Evolutionary conservation across 2,797 vertebrate genomes (phyloP), one percentile per base, ranked within the genome.

Genomic region (Pampus argenteus): DNA sequence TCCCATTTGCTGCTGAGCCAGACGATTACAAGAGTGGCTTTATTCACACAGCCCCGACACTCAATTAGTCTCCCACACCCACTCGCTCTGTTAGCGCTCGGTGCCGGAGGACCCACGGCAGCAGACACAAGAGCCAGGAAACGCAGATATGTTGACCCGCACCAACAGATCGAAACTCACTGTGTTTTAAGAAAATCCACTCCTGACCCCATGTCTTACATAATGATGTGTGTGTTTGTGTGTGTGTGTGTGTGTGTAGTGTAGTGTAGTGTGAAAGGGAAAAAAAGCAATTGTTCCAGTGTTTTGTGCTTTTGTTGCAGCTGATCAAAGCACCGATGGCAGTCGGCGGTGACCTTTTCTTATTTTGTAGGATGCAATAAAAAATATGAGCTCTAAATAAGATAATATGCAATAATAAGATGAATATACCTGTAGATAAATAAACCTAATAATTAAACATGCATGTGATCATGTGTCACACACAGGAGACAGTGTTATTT

Each of bases 51-150:
- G 85, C 75, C 86, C 80, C 84, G 92, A 93, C 93, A 94, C 90
- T 93, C 91, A 92, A 93, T 95, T 92, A 93, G 86, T 95, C 92
- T 94, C 91, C 81, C 78, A 91, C 90, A 85, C 87, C 66, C 81
- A 91, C 91, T 93, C 93, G 85, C 90, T 93, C 94, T 91, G 95
- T 82, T 76, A 93, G 91, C 86, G 15, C 93, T 90, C 93, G 84
- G 90, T 90, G 92, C 87, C 86, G 91, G 90, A n/a, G 90, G 93
- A 94, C 91, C 91, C 94, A 86, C 93, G 91, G 88, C 93, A 81
- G 75, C 61, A 72, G 26, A 45, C 23, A 14, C 50, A 6, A 49
- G 58, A 65, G 51, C 45, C 2, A 20, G 44, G 22, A 94, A 66
- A 77, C 75, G 79, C 58, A 68, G 59, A 84, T 22, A 74, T 75